Evolutionary conservation across 2,888 invertebrate genomes (phyloP).

Genomic region (Stomorhina lunata): DNA sequence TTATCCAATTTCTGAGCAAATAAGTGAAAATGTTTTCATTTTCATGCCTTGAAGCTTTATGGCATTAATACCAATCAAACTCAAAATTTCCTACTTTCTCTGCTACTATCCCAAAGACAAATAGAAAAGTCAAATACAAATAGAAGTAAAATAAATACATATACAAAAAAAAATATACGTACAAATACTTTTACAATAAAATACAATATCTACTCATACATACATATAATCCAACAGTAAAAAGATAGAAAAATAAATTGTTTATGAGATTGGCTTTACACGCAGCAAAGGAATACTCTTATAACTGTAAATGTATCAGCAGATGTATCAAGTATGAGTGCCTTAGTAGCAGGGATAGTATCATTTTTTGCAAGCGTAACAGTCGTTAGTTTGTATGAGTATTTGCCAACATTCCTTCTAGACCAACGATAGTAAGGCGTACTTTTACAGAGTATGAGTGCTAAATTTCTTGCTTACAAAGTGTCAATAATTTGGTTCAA

Average conservation of each 20-base stretch:
- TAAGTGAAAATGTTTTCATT: constrained; percentile 75
- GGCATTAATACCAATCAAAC: constrained; percentile 53
- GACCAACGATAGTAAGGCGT: background rate
- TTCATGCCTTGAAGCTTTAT: constrained; percentile 70
- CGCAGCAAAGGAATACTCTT: background rate
- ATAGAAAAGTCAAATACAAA: background rate
- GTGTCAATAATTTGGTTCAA: constrained; percentile 74
- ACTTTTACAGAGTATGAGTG: constrained; percentile 44
- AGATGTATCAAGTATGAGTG: background rate
- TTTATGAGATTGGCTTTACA: background rate
- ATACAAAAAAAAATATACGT: no score
- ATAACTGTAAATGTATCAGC: background rate
- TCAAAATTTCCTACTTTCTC: constrained; percentile 4
- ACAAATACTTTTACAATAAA: background rate
- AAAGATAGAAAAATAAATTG: background rate
- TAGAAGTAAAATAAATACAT: background rate
- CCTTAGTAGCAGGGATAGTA: background rate
- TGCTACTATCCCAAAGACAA: background rate
- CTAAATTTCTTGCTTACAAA: constrained; percentile 58
- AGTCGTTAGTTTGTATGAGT: background rate
- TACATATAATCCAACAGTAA: background rate
- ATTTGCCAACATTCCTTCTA: no score
- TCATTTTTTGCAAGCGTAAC: background rate
- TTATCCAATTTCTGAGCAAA: constrained; percentile 78
- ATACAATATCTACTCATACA: background rate